phyloP scores from a whole-genome alignment of 2,888 invertebrate species.

The Ryuthela nishihirai region DNA sequence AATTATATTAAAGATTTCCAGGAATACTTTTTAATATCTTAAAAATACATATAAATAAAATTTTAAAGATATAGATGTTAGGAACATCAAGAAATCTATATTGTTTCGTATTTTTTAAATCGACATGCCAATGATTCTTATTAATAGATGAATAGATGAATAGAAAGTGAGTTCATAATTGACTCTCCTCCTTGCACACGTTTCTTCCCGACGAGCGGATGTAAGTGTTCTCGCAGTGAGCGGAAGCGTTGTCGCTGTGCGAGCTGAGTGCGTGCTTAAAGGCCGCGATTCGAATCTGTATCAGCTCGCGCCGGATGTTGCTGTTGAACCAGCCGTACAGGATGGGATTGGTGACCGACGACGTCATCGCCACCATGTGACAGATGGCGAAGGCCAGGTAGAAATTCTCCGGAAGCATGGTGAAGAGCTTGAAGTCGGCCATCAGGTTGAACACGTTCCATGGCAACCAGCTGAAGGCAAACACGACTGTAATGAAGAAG shows the following conservation, averaged over 20 bases:
- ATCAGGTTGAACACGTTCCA: constrained; percentile 57
- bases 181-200: too few relatives aligned
- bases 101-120: too few relatives aligned
- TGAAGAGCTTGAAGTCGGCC: constrained; percentile 49
- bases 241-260: constrained; percentile 9
- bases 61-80: too few relatives aligned
- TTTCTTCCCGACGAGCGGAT: constrained; percentile 15
- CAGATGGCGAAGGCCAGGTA: constrained; percentile 55
- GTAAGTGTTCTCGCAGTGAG: constrained; percentile 17
- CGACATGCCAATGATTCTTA: too few relatives aligned
- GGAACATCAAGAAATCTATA: too few relatives aligned
- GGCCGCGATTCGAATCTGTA: constrained; percentile 6
- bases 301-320: constrained; percentile 56
- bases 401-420: constrained; percentile 42
- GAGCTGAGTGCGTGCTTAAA: constrained; percentile 4
- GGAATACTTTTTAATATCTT: too few relatives aligned
- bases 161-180: too few relatives aligned
- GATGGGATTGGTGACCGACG: constrained; percentile 59
- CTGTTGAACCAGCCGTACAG: constrained; percentile 62
- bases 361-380: constrained; percentile 58
- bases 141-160: too few relatives aligned
- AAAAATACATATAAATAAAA: too few relatives aligned
- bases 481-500: constrained; percentile 56
- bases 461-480: constrained; percentile 59
- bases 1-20: too few relatives aligned